A percentile compares a stretch with the other conserved stretches of the same genome.
phyloP scores from a whole-genome alignment of 2,113 vertebrate species.

The Eretmodus cyanostictus region DNA sequence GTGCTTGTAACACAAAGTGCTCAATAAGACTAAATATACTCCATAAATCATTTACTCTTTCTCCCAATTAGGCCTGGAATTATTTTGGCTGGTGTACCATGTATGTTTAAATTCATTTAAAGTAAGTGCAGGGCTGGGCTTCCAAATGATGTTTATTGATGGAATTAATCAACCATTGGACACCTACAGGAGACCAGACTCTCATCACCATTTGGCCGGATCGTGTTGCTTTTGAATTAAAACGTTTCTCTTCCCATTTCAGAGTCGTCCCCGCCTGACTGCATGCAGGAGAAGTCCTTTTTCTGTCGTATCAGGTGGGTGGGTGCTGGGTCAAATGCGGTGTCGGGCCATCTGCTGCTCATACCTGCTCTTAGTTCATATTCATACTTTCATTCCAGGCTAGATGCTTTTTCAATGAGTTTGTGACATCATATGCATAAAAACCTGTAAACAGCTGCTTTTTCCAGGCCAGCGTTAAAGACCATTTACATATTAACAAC shows the following conservation, averaged over 20 bases:
- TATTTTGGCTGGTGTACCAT: not conserved
- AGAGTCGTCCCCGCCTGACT: constrained; percentile 85
- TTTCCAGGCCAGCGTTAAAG: not conserved
- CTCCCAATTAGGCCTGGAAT: not conserved
- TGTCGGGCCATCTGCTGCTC: constrained; percentile 42
- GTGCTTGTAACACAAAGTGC: not conserved
- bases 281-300: constrained; percentile 91
- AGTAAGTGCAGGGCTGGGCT: not conserved
- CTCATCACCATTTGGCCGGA: not conserved
- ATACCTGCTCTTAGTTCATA: constrained; percentile 1
- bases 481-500: not conserved
- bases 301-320: constrained; percentile 93
- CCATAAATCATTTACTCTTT: not conserved
- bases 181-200: not conserved
- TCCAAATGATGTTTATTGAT: not conserved
- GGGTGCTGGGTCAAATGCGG: not conserved
- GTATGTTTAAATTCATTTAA: not conserved
- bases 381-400: constrained; percentile 28
- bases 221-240: constrained; percentile 25
- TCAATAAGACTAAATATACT: not conserved
- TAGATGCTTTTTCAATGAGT: constrained; percentile 15
- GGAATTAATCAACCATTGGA: not conserved
- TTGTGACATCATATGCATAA: constrained; percentile 31
- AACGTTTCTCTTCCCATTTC: constrained; percentile 11
- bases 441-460: not conserved